A percentile compares a stretch with the other conserved stretches of the same genome.
Conservation (phyloP, 2,113 vertebrate species). For the Nycticebus coucang region DNA sequence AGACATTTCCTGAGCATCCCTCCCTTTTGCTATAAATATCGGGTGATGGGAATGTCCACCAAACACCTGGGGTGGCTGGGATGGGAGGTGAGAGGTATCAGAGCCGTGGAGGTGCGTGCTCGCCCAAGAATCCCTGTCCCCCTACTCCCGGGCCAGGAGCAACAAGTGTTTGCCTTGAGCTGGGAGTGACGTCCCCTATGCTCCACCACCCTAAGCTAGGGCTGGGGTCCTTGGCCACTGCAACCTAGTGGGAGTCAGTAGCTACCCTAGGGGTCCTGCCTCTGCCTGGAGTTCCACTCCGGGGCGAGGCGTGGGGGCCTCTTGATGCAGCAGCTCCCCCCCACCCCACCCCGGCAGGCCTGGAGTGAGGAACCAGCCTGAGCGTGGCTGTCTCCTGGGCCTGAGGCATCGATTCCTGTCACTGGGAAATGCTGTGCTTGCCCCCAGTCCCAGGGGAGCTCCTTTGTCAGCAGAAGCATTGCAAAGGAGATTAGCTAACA, state of each 20-base stretch:
- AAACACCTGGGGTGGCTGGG: too few species aligned
- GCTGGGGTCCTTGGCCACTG: neutral
- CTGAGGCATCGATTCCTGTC: neutral
- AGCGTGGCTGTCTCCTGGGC: too few species aligned
- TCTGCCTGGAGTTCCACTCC: neutral
- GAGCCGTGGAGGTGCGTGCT: fast-evolving
- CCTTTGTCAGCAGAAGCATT: neutral
- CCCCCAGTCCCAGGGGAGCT: fast-evolving
- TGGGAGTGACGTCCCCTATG: neutral
- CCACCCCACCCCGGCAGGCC: too few species aligned
- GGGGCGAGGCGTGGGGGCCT: fast-evolving
- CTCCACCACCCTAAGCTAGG: neutral
- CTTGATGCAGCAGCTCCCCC: neutral
- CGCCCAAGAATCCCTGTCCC: too few species aligned
- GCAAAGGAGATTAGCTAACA: neutral
- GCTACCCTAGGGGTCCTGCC: too few species aligned
- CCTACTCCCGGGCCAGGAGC: too few species aligned
- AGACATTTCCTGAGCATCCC: too few species aligned
- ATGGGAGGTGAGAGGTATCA: neutral
- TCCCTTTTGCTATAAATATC: fast-evolving
- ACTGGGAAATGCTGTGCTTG: neutral
- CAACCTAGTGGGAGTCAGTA: too few species aligned
- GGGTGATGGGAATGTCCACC: fast-evolving
- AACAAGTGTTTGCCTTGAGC: neutral
- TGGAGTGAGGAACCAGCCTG: too few species aligned